These are phyloP conservation scores for Apomyelois bistriatella DNA, from an alignment of 2,888 invertebrate species.

Conservation along the genomic window DNA sequence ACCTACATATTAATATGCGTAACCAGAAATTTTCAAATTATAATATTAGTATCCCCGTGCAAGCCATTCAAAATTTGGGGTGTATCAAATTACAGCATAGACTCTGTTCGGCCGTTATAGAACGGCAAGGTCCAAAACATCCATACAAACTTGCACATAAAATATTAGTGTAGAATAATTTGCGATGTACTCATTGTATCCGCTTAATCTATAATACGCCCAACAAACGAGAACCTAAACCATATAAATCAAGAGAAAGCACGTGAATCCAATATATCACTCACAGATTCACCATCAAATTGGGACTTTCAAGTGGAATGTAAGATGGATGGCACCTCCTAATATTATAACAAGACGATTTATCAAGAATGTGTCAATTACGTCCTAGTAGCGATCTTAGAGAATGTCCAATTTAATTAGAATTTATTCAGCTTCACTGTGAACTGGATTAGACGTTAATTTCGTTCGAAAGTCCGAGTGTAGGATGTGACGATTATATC, in stretches of 20 bases:
- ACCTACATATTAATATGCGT: too few relatives aligned
- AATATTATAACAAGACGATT: slow-evolving; percentile 75
- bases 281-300: slow-evolving; percentile 52
- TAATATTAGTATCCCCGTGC: too few relatives aligned
- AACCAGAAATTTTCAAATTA: too few relatives aligned
- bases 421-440: slow-evolving; percentile 53
- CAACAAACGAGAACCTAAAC: slow-evolving; percentile 15
- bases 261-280: slow-evolving; percentile 62
- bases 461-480: slow-evolving; percentile 32
- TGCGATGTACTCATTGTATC: neutral
- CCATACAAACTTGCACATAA: neutral
- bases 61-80: too few relatives aligned
- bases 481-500: slow-evolving; percentile 35
- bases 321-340: slow-evolving; percentile 65
- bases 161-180: neutral
- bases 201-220: neutral
- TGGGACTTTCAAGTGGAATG: slow-evolving; percentile 48
- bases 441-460: slow-evolving; percentile 14
- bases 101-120: too few relatives aligned
- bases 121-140: too few relatives aligned
- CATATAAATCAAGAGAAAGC: slow-evolving; percentile 30
- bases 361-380: slow-evolving; percentile 77
- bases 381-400: slow-evolving; percentile 52
- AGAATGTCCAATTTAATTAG: slow-evolving; percentile 68
- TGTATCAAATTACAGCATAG: too few relatives aligned